Evolutionary conservation across 2,888 invertebrate genomes (phyloP).

Genomic region (Ptychoptera albimana): DNA sequence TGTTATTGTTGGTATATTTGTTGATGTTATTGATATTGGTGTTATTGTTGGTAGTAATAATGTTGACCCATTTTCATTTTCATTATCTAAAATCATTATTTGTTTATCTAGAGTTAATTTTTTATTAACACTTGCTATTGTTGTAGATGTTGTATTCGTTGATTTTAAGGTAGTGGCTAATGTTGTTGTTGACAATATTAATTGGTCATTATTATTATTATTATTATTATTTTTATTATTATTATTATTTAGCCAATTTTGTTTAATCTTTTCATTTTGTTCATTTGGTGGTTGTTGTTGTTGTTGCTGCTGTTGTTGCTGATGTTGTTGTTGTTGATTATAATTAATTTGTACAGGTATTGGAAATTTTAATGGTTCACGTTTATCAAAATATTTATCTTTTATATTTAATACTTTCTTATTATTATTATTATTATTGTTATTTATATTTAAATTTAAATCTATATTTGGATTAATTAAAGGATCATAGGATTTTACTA

Average conservation of each 20-base stretch:
- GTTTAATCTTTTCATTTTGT: slow-evolving; percentile 4
- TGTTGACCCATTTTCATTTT: background rate
- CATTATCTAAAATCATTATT: background rate
- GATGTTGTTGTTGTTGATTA: slow-evolving; percentile 10
- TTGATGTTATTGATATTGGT: too few relatives aligned
- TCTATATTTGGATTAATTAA: too few relatives aligned
- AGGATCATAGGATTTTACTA: too few relatives aligned
- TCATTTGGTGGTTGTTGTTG: too few relatives aligned
- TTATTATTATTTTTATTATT: slow-evolving; percentile 1
- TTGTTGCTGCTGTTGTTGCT: too few relatives aligned
- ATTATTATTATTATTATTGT: too few relatives aligned
- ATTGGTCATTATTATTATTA: slow-evolving; percentile 3
- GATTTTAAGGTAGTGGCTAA: background rate
- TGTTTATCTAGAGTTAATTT: background rate
- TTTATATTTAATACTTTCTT: too few relatives aligned
- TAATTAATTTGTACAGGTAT: slow-evolving; percentile 15
- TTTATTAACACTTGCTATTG: background rate
- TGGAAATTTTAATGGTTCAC: slow-evolving; percentile 9
- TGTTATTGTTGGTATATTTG: too few relatives aligned
- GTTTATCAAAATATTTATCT: too few relatives aligned
- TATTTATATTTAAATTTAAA: too few relatives aligned
- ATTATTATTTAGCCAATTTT: background rate
- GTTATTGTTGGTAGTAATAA: too few relatives aligned
- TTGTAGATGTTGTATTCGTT: background rate
- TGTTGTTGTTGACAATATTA: too few relatives aligned